These are phyloP conservation scores for Gryon sp. DNA, from an alignment of 1,140 invertebrate genomes.

Conservation along the genomic window DNA sequence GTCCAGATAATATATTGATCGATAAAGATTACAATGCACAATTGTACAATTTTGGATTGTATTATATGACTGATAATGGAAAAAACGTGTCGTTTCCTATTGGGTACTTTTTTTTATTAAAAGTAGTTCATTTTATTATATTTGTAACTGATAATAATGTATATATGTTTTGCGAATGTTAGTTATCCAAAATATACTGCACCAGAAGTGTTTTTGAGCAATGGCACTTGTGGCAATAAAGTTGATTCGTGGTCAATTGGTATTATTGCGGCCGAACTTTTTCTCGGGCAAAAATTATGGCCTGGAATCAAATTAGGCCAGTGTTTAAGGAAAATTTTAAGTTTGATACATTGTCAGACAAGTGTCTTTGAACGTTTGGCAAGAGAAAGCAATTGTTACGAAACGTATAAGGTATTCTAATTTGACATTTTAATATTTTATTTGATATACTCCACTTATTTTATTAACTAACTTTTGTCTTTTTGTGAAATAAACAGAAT, in stretches of 20 bases:
- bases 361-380: constrained; percentile 87
- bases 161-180: constrained; percentile 11
- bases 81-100: constrained; percentile 94
- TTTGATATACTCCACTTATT: background rate
- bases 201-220: constrained; percentile 89
- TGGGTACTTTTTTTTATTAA: constrained; percentile 81
- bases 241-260: constrained; percentile 95
- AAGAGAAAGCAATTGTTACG: constrained; percentile 86
- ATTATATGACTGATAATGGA: constrained; percentile 93
- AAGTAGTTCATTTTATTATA: background rate
- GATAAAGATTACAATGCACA: constrained; percentile 87
- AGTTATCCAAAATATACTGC: constrained; percentile 87
- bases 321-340: constrained; percentile 87
- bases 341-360: constrained; percentile 82
- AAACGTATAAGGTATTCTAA: constrained; percentile 82
- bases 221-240: constrained; percentile 83
- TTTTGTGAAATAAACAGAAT: constrained; percentile 80
- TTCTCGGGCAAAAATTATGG: constrained; percentile 85
- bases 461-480: background rate
- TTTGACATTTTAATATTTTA: constrained; percentile 9
- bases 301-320: constrained; percentile 85
- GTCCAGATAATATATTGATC: constrained; percentile 91
- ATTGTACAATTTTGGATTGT: constrained; percentile 95
- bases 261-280: constrained; percentile 90
- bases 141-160: too few relatives aligned